Base-by-base conservation (phyloP, 2,797 vertebrate genomes). In the Gymnopithys bicolor region DNA sequence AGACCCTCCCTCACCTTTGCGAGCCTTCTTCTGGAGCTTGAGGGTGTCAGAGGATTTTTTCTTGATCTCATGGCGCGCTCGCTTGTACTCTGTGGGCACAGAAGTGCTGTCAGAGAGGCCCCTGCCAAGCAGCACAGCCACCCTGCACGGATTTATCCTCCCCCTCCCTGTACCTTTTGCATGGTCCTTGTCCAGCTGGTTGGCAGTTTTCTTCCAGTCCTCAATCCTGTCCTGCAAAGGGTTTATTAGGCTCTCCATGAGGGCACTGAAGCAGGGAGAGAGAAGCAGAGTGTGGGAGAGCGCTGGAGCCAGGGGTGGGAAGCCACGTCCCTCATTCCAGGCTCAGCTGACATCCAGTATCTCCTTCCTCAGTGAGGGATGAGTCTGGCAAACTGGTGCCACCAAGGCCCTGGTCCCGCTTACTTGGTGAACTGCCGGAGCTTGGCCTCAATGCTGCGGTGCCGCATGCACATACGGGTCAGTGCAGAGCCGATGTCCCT, bases 401-500 rank as follows among this genome's bases (percentile, higher is more conserved):
- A 43, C 63, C 0, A 2, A 9, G 0, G 14, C 17, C 11, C 45
- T 0, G 9, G 43, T 7, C 4, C 16, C 1, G 19, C 99, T 98
- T 97, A 99, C 99, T 99, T 99, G 96, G 99, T 99, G 98, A 99
- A 99, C 96, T 99, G 98, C 58, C 99, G 98, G 84, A 99, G 99
- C 97, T 99, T 99, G 96, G 99, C 98, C 97, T 99, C 99, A 9
- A 99, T 99, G 98, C 99, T 99, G 96, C 99, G 99, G 97, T 99
- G 99, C 89, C 99, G 98, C 99, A 99, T 99, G 96, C 99, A 99
- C 99, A 99, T 99, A 85, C 99, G 98, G 91, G 99, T 99, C 95
- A 99, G 98, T 1, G 99, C 99, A 0, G 99, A 99, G 93, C 99
- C 99, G 0, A 99, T 99, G 94, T 99, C 99, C 92, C 99, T 97